A percentile compares a stretch with the other conserved stretches of the same genome.
Conservation (phyloP, 2,113 vertebrate species). For the Cottus gobio region DNA sequence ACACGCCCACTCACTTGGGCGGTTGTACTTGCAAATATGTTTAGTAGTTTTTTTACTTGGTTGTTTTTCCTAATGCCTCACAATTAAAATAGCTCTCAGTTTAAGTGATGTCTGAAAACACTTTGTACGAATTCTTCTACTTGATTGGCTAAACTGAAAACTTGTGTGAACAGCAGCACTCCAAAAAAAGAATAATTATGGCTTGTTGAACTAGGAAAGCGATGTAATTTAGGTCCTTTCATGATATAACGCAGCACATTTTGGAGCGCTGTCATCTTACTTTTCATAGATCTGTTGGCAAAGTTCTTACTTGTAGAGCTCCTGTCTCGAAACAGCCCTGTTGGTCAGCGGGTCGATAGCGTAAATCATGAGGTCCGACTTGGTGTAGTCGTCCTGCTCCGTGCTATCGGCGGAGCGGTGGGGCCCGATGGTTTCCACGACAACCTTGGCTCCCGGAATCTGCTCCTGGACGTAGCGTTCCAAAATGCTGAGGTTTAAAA, state of each 20-base stretch:
- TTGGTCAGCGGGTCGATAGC: conserved; percentile 97
- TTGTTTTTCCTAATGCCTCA: background rate
- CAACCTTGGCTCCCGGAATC: conserved; percentile 93
- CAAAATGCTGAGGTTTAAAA: conserved; percentile 85
- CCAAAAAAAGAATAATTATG: no score
- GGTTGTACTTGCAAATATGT: background rate
- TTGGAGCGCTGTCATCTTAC: conserved; percentile 6
- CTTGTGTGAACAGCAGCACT: no score
- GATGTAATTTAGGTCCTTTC: background rate
- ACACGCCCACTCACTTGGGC: background rate
- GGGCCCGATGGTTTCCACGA: conserved; percentile 95
- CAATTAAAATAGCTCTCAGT: background rate
- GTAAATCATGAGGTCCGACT: conserved; percentile 95
- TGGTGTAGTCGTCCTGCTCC: conserved; percentile 94
- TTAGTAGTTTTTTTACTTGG: no score
- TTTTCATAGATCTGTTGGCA: background rate
- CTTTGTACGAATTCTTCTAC: background rate
- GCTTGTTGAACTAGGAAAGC: background rate
- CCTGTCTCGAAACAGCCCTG: conserved; percentile 92
- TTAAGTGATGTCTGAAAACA: background rate
- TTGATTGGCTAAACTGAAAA: background rate
- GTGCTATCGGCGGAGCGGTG: conserved; percentile 89
- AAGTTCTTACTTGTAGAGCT: conserved; percentile 94
- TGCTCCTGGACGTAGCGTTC: conserved; percentile 96
- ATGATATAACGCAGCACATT: background rate